These are phyloP conservation scores for Megalops cyprinoides DNA, from an alignment of 2,797 vertebrate species.

Conservation along the genomic window DNA sequence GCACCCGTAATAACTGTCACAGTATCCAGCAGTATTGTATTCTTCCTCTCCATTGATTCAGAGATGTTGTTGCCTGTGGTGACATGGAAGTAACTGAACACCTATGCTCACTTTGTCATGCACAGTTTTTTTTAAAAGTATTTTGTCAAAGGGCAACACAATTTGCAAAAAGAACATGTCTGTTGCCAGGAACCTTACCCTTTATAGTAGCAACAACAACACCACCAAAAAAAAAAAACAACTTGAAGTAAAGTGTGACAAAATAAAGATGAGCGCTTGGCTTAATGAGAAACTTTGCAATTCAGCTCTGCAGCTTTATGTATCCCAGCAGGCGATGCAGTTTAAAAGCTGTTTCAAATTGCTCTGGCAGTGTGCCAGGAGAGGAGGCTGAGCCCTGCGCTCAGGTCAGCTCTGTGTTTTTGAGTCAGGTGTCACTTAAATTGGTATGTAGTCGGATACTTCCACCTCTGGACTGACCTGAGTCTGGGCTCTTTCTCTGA, in stretches of 20 bases:
- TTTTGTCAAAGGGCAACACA: background rate
- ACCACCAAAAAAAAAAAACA: slow-evolving; percentile 46
- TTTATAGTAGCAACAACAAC: slow-evolving; percentile 41
- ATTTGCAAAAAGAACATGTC: background rate
- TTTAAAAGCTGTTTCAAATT: slow-evolving; percentile 61
- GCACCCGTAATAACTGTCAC: no score
- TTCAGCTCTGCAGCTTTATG: slow-evolving; percentile 48
- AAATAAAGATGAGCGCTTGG: slow-evolving; percentile 47
- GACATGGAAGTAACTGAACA: no score
- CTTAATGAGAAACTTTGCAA: slow-evolving; percentile 51
- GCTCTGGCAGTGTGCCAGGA: slow-evolving; percentile 59
- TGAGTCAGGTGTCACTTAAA: background rate
- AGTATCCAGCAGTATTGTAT: no score
- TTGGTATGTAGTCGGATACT: background rate
- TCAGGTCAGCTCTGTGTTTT: slow-evolving; percentile 15
- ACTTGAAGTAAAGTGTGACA: slow-evolving; percentile 39
- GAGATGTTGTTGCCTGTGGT: background rate
- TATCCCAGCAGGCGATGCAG: slow-evolving; percentile 60
- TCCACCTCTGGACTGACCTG: background rate
- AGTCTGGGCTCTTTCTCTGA: background rate
- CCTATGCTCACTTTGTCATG: background rate
- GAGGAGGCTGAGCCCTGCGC: slow-evolving; percentile 32
- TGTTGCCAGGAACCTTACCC: slow-evolving; percentile 15
- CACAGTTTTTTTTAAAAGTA: background rate
- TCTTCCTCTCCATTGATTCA: no score